These are phyloP conservation scores for Otis tarda DNA, from an alignment of 2,113 vertebrate species.

Conservation along the genomic window DNA sequence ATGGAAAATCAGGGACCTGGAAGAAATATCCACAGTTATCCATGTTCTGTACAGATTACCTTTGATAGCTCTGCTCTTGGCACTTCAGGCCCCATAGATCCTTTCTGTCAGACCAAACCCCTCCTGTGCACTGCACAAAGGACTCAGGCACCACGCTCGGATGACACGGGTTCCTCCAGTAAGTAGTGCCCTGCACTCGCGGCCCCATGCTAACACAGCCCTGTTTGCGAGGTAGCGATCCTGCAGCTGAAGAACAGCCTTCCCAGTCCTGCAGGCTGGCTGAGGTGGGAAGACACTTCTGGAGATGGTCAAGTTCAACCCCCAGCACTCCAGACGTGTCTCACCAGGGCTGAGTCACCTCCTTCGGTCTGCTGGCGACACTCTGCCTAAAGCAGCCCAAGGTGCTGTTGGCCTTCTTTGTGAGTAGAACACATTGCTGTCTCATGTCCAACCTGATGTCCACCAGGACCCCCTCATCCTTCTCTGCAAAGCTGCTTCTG, in stretches of 20 bases:
- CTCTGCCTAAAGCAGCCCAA: background rate
- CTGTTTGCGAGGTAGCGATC: rapidly evolving
- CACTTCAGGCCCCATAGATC: background rate
- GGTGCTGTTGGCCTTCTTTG: background rate
- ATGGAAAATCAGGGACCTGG: background rate
- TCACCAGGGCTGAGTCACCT: background rate
- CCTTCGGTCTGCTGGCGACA: background rate
- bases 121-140: background rate
- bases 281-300: background rate
- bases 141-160: background rate
- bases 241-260: background rate
- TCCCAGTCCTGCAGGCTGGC: background rate
- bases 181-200: background rate
- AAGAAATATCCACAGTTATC: background rate
- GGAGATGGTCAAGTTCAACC: background rate
- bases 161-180: background rate
- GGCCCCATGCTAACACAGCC: rapidly evolving
- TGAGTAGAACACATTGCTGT: background rate
- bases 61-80: background rate
- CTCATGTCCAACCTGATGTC: background rate
- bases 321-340: no score
- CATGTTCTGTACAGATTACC: background rate
- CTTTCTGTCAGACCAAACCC: background rate
- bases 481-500: background rate
- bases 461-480: background rate